Base-by-base conservation (phyloP, 2,888 invertebrate genomes). In the Orthosia cruda region DNA sequence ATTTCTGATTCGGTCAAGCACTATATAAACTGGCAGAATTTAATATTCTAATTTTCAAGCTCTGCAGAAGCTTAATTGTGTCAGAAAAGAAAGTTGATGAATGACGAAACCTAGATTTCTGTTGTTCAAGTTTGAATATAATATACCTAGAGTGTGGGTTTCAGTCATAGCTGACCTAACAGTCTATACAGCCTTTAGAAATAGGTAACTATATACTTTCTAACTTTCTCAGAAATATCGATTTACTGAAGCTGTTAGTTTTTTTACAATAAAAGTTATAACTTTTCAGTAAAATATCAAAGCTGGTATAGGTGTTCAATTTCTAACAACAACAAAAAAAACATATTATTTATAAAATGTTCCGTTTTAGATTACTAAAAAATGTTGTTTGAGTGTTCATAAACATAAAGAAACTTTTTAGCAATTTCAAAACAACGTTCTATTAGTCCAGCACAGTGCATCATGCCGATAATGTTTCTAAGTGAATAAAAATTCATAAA, bases 401-500 rank as follows among this genome's bases (percentile, higher is more conserved):
- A 18, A n/a, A 13, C 2, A 54, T 40, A 16, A 55, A 55, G 16
- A 54, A 52, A 40, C 2, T 32, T 15, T 65, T 40, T 11, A 20
- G 3, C n/a, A 20, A 65, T 54, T 40, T 20, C 40, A 40, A 45
- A 52, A 52, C 26, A 11, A 63, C 18, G 40, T 62, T 62, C 32
- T 26, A 68, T 54, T 49, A 3, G 15, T 20, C 55, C 49, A 47
- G 2, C 16, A 49, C 23, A 50, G 7, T 26, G 40, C 47, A 52
- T 58, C 16, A 74, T 54, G 23, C 49, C 20, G 18, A 55, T 45
- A 55, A 26, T 47, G 23, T 66, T 62, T 13, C 3, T 13, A 26
- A 61, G 45, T 63, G 26, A 57, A 67, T 68, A 64, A 64, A 50
- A 32, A 1, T 23, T n/a, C 45, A 50, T 52, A 58, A 62, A 70